Base-by-base conservation (phyloP, 2,888 invertebrate genomes). In the Phorcus lineatus region DNA sequence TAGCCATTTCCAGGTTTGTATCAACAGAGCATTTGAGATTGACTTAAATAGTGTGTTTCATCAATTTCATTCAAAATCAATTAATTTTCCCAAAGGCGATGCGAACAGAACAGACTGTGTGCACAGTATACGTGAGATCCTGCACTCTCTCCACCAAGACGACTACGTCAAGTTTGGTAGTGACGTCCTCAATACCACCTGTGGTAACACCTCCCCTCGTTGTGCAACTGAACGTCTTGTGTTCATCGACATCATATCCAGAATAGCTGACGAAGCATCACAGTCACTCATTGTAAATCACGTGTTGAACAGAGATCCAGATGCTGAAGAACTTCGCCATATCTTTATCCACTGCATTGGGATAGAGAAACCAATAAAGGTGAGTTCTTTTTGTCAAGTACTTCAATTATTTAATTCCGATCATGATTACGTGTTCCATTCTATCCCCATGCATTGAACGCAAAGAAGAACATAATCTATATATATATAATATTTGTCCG, bases 81-180 rank as follows among this genome's bases (percentile, higher is more conserved):
- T 17, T 1, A n/a, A 1, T 28, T 28, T 22, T 22, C n/a, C 16
- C 74, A 13, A 54, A 87, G 88, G 82, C 76, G 86, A 84, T 54
- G 78, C 82, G 2, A 86, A 86, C 53, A 80, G 87, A 22, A 85
- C 86, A 7, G 82, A 85, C 6, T 88, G 88, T 77, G 85, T 87
- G 6, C 84, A 85, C 36, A 62, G 83, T 2, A 78, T 88, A 4
- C 80, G 86, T 9, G 54, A 79, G 22, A 74, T 84, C 11, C 75
- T 87, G 0, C 74, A 76, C 17, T 77, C 80, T 24, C 75, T 88
- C 11, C 79, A 84, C 19, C 55, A 78, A 6, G 79, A 84, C 0
- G 88, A 88, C 54, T 84, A 84, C 70, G 57, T 76, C 6, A 31
- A 24, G 17, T 78, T 87, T 6, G 87, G 81, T 7, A 76, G 66